A percentile compares a stretch with the other conserved stretches of the same genome.
These are phyloP conservation scores for Chaetodon trifasciatus DNA, from an alignment of 2,797 vertebrate species.

Conservation along the genomic window DNA sequence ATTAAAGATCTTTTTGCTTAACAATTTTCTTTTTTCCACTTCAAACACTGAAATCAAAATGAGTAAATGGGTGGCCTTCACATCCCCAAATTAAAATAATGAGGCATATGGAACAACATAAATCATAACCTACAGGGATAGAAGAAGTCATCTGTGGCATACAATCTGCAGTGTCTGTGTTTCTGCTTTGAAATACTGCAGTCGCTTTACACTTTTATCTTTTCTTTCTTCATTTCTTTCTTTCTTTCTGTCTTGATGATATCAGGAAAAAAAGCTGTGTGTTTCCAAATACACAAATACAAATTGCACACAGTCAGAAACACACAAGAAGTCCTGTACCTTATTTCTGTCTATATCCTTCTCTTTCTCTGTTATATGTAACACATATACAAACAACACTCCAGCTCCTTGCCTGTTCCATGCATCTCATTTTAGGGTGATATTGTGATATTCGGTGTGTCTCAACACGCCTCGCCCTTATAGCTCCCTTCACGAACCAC, in stretches of 20 bases:
- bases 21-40: constrained; percentile 46
- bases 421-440: constrained; percentile 42
- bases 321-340: neutral
- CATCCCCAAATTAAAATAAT: constrained; percentile 28
- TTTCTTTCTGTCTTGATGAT: neutral
- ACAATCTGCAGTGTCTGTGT: constrained; percentile 18
- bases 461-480: constrained; percentile 34
- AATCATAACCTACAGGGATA: constrained; percentile 29
- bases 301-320: neutral
- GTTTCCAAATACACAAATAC: constrained; percentile 7
- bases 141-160: constrained; percentile 25
- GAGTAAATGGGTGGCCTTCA: constrained; percentile 19
- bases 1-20: constrained; percentile 31
- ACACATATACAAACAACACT: neutral
- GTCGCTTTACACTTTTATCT: neutral
- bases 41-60: constrained; percentile 48
- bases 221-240: neutral
- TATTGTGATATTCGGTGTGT: constrained; percentile 42
- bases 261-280: neutral
- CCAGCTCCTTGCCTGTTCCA: constrained; percentile 7
- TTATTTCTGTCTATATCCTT: neutral
- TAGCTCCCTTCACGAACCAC: constrained; percentile 41
- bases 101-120: constrained; percentile 20
- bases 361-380: neutral
- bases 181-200: constrained; percentile 35